Base-by-base conservation (phyloP, 2,888 invertebrate genomes). In the Taphrorychus bicolor region DNA sequence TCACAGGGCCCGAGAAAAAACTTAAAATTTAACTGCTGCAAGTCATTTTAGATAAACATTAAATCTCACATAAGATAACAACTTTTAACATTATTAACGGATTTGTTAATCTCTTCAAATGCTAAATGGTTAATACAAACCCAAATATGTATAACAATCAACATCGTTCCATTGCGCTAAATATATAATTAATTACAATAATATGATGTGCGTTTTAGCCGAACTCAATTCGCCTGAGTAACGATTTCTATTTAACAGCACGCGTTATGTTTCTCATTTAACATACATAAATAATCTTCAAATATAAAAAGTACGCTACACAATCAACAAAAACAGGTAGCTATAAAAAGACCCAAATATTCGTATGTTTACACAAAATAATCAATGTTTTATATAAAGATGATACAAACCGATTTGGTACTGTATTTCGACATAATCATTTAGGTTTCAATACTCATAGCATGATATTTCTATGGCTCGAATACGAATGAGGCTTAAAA, bases 161-260 rank as follows among this genome's bases (percentile, higher is more conserved):
- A 45, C 45, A 45, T 16, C 45, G 7, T 45, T 45, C 17, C 45
- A 45, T 16, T 16, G 17, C 17, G 45, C 14, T 17, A 14, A 45
- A 45, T 17, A 32, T 11, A 45, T 14, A 14, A 45, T 45, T 45
- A 2, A 32, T 32, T 32, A 32, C 32, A 32, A 45, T 45, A 45
- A 45, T 45, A 45, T 45, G 45, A 17, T 45, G 45, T 45, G 45
- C 45, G 45, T 45, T 17, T 45, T 45, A 45, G 45, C 45, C 17
- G 16, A 45, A 45, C 45, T 45, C 45, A 45, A 45, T 45, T 16
- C 45, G 45, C 45, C 45, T 45, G 45, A 45, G 45, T 45, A 17
- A 45, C 45, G 17, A 45, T 32, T 32, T 32, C 32, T 32, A 32
- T 32, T 32, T 32, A 32, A 32, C 32, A 32, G 32, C 32, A 32